Base-by-base conservation (phyloP, 2,113 vertebrate genomes). In the Hystrix brachyura region DNA sequence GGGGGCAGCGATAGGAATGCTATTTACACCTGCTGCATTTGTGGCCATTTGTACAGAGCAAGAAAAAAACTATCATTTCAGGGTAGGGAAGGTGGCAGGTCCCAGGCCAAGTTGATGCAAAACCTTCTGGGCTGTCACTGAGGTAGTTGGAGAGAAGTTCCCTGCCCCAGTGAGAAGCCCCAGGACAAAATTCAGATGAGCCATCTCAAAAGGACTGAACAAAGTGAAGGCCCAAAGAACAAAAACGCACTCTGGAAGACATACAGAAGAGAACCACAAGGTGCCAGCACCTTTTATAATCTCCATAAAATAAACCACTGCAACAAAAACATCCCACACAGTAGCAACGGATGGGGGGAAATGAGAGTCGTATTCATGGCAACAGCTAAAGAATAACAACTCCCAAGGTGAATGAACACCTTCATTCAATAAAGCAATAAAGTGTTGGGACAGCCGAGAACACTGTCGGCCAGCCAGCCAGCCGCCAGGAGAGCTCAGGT, bases 361-460 rank as follows among this genome's bases (percentile, higher is more conserved):
- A 48, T 3, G 3, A 29, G 12, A 51, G n/a, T 10, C 3, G 0
- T 62, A 0, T 32, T 3, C 3, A 43, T 7, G 27, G 23, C 34
- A 38, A 25, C 6, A 69, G 19, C 57, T 78, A 48, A 64, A 97
- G 82, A 46, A 53, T 32, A 90, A 78, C 23, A 3, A 90, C 72
- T 83, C 95, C 95, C 90, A 32, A 27, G 43, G 27, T 14, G 23
- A 92, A 55, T 0, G 32, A 60, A 51, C 9, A 64, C 51, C 64
- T 43, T 55, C 85, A 46, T 43, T 53, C 90, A 29, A 38, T 29
- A 69, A 64, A 57, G 87, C 64, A 43, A 38, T 51, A 8, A 59
- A 32, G 55, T 34, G 19, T 27, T 21, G 51, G 48, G 13, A 29
- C 0, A 0, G 27, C 80, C 34, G 48, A 62, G 78, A 62, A 38